Percentiles rank a stretch among this genome's conserved stretches.
Evolutionary conservation across 2,888 invertebrate species (phyloP).

Genomic region (Mamestra brassicae): DNA sequence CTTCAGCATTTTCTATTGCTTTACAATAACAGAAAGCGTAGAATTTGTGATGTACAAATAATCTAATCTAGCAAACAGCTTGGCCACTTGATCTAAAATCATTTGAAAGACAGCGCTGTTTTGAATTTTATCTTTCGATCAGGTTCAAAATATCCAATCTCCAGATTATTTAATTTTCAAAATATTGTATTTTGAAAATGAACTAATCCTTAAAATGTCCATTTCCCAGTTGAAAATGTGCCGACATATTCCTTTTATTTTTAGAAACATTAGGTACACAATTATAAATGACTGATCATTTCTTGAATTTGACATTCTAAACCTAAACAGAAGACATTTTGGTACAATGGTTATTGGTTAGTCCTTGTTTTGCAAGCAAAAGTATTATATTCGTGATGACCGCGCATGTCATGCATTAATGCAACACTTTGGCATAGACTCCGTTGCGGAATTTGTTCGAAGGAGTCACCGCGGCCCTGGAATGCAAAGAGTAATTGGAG

Average conservation of each 20-base stretch:
- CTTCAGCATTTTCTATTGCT: slow-evolving; percentile 20
- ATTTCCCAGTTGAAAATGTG: not conserved
- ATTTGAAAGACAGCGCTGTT: no score
- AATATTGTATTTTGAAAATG: not conserved
- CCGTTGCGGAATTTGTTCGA: no score
- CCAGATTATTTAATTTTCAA: not conserved
- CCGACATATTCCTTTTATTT: no score
- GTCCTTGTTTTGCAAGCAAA: not conserved
- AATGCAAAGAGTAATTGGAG: no score
- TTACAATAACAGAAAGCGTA: slow-evolving; percentile 36
- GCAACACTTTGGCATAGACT: no score
- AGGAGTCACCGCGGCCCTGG: no score
- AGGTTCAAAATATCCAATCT: no score
- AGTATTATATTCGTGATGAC: not conserved
- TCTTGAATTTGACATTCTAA: not conserved
- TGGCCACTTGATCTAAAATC: not conserved
- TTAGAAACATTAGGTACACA: no score
- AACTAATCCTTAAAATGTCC: no score
- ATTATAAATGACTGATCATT: not conserved
- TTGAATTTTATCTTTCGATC: no score
- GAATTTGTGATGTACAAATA: slow-evolving; percentile 18
- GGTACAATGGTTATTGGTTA: not conserved
- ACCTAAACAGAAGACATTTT: not conserved
- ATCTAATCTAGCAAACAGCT: not conserved
- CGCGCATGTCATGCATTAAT: no score